phyloP scores from a whole-genome alignment of 2,113 vertebrate genomes.

The Panthera leo region DNA sequence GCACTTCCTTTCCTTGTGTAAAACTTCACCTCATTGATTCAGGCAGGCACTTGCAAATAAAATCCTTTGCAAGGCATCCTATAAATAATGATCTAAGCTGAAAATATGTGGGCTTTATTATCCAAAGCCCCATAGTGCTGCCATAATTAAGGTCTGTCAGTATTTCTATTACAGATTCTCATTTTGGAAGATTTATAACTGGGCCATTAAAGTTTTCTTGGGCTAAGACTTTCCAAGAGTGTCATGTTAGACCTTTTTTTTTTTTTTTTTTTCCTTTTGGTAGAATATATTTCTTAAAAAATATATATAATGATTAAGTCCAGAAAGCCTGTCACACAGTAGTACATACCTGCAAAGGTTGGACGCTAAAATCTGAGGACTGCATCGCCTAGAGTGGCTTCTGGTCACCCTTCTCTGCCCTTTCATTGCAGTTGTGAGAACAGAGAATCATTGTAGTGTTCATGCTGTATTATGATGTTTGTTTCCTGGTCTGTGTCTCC shows the following conservation, averaged over 20 bases:
- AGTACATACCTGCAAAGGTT: neutral
- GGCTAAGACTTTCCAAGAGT: slow-evolving; percentile 79
- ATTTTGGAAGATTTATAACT: slow-evolving; percentile 85
- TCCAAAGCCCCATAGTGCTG: slow-evolving; percentile 81
- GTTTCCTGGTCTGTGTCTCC: slow-evolving; percentile 20
- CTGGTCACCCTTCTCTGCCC: neutral
- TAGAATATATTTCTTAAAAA: slow-evolving; percentile 65
- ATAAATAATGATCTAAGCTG: slow-evolving; percentile 84
- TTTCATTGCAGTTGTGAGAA: neutral
- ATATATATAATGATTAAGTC: neutral
- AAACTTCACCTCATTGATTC: slow-evolving; percentile 79
- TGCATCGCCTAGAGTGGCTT: neutral
- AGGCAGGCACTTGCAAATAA: slow-evolving; percentile 79
- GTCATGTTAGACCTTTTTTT: slow-evolving; percentile 65
- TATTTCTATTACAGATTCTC: slow-evolving; percentile 84
- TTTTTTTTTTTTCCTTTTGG: slow-evolving; percentile 47
- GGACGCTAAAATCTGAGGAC: neutral
- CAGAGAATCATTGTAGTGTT: neutral
- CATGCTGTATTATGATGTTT: neutral
- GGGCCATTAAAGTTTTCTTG: slow-evolving; percentile 80
- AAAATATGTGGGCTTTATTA: slow-evolving; percentile 83
- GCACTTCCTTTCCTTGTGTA: slow-evolving; percentile 79
- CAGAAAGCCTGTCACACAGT: neutral
- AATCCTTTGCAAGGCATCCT: slow-evolving; percentile 81
- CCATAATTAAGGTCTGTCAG: slow-evolving; percentile 84